Evolutionary conservation across 2,888 invertebrate species (phyloP).

Genomic region (Eupithecia insigniata): DNA sequence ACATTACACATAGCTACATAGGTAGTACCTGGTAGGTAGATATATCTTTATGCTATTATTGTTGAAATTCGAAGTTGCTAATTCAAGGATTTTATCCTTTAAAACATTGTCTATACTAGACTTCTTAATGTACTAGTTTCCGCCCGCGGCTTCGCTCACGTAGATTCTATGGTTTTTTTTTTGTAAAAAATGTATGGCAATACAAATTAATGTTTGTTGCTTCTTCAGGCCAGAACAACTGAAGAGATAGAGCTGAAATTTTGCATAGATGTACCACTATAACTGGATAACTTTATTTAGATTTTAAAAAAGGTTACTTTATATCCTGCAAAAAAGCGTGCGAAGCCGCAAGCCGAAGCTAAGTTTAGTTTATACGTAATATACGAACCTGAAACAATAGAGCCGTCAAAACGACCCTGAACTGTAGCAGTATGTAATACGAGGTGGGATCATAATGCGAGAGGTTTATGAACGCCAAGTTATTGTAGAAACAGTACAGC

Average conservation of each 20-base stretch:
- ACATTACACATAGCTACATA: no score
- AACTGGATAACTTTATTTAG: neutral
- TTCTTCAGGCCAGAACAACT: neutral
- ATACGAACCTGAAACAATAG: constrained; percentile 92
- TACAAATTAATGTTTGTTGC: neutral
- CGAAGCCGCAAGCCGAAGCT: neutral
- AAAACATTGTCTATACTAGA: no score
- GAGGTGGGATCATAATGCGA: constrained; percentile 97
- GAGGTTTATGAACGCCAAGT: constrained; percentile 95
- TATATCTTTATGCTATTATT: no score
- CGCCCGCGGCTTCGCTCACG: no score
- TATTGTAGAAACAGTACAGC: constrained; percentile 97
- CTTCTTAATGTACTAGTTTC: no score
- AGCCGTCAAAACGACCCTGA: constrained; percentile 96
- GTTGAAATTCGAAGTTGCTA: no score
- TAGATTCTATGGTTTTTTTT: no score
- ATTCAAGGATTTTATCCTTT: no score
- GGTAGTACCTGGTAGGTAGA: no score
- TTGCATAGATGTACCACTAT: neutral
- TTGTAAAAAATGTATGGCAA: neutral
- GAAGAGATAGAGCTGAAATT: neutral
- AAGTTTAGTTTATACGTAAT: neutral
- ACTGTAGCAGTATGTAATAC: constrained; percentile 94
- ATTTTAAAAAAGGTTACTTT: neutral
- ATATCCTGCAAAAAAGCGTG: neutral